Percentiles rank a stretch among this genome's conserved stretches.
These are phyloP conservation scores for Psittacula cyanocephala DNA, from an alignment of 2,113 vertebrate species.

Conservation along the genomic window DNA sequence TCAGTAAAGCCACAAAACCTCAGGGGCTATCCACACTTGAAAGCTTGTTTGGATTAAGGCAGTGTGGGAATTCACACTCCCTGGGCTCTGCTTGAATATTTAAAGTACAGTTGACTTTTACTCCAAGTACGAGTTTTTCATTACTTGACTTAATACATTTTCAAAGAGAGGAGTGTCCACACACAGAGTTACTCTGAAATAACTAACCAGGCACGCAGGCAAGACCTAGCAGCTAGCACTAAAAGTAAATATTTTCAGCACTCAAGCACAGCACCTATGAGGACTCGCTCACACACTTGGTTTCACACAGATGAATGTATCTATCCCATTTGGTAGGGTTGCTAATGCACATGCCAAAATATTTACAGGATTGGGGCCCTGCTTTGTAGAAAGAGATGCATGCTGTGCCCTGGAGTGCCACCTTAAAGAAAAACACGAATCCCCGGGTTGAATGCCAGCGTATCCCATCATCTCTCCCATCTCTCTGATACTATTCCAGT, in stretches of 20 bases:
- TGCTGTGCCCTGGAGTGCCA: not conserved
- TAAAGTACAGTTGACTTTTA: not conserved
- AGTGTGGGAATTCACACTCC: not conserved
- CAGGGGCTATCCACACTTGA: not conserved
- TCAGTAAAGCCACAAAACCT: conserved; percentile 1
- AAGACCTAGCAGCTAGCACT: not conserved
- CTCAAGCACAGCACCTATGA: not conserved
- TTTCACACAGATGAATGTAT: not conserved
- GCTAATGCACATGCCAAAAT: not conserved
- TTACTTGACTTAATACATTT: not conserved
- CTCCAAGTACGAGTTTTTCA: not conserved
- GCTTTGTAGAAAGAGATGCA: not conserved
- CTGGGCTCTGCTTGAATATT: not conserved
- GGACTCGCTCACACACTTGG: not conserved
- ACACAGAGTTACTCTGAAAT: not conserved
- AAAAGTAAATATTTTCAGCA: not conserved
- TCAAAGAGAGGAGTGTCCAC: not conserved
- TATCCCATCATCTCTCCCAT: not conserved
- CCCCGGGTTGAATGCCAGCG: not conserved
- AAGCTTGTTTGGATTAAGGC: not conserved
- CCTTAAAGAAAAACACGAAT: not conserved
- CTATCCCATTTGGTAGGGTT: not conserved
- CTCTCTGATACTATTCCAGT: not conserved
- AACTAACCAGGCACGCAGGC: not conserved
- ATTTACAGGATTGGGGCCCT: not conserved